These are phyloP conservation scores for Cynopterus brachyotis DNA, from an alignment of 2,113 vertebrate genomes.

Conservation along the genomic window DNA sequence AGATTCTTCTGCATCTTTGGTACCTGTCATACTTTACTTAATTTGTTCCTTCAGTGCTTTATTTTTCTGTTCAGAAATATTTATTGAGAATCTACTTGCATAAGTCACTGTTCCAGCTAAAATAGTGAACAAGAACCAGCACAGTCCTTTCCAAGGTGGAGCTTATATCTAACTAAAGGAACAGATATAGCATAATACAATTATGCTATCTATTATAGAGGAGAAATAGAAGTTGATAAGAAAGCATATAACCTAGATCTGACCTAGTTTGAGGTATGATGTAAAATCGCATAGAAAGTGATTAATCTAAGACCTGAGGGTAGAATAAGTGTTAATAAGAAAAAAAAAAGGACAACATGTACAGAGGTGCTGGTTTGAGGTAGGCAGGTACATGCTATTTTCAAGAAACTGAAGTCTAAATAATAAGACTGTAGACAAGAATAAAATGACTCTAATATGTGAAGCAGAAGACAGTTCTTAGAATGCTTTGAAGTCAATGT, in stretches of 20 bases:
- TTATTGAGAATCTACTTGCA: background rate
- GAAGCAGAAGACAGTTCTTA: background rate
- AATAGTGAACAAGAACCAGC: background rate
- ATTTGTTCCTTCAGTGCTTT: background rate
- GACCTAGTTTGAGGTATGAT: background rate
- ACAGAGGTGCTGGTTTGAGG: background rate
- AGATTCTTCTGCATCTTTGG: background rate
- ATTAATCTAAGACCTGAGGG: background rate
- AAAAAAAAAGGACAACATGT: background rate
- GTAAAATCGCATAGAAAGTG: background rate
- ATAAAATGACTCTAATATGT: background rate
- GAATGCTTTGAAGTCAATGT: background rate
- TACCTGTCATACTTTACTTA: background rate
- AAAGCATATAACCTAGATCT: background rate
- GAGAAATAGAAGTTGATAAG: background rate
- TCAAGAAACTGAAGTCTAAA: background rate
- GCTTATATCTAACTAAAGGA: background rate
- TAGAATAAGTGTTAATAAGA: background rate
- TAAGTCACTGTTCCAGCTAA: background rate
- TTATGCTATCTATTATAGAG: background rate
- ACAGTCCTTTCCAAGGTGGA: background rate
- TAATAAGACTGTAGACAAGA: background rate
- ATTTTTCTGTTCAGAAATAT: background rate
- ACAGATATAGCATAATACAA: background rate
- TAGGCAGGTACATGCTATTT: background rate